phyloP scores from a whole-genome alignment of 2,888 invertebrate species.

The Lampropteryx suffumata region DNA sequence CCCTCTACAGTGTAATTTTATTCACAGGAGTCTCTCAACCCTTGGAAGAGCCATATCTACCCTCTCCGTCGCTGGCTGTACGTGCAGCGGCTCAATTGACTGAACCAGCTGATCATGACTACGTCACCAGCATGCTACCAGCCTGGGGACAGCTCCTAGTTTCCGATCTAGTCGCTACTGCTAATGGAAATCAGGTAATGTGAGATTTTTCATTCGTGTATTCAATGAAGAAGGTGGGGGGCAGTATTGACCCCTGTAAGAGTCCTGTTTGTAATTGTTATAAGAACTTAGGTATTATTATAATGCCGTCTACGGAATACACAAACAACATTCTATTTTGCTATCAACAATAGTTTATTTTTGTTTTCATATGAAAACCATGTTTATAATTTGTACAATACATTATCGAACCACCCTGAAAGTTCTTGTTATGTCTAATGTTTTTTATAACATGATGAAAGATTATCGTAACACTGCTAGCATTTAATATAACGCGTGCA shows the following conservation, averaged over 20 bases:
- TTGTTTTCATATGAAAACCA: no score
- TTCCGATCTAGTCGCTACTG: conserved; percentile 87
- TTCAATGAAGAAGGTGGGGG: conserved; percentile 3
- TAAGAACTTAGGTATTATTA: no score
- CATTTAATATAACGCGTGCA: no score
- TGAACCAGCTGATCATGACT: conserved; percentile 85
- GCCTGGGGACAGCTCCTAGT: conserved; percentile 91
- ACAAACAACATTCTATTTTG: no score
- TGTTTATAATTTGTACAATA: no score
- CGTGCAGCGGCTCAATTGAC: conserved; percentile 80
- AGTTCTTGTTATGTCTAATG: no score
- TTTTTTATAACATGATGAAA: no score
- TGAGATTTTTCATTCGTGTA: conserved; percentile 1
- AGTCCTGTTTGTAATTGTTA: background rate
- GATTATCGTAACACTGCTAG: no score
- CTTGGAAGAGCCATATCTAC: conserved; percentile 82
- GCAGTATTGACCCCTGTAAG: conserved; percentile 3
- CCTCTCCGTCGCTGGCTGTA: conserved; percentile 83
- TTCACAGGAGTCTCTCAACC: conserved; percentile 65
- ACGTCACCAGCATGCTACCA: conserved; percentile 89
- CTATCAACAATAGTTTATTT: no score
- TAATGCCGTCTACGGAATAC: no score
- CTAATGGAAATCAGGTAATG: conserved; percentile 79
- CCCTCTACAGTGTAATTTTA: background rate
- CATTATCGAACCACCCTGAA: no score